Conservation (phyloP, 2,888 invertebrate genomes). For the Acanthosoma haemorrhoidale region DNA sequence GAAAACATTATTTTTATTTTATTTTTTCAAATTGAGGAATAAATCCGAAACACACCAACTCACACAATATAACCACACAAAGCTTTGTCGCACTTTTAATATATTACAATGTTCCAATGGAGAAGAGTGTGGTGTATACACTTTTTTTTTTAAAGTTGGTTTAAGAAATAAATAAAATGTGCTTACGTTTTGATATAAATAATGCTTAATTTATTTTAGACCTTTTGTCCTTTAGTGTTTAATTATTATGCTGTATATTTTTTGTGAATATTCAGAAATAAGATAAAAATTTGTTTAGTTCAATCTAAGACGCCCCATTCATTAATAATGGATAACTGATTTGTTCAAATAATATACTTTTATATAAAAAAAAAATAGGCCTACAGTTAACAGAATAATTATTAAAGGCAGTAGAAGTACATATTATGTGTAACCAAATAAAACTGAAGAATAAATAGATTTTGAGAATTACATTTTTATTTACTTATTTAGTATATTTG, state of each 20-base stretch:
- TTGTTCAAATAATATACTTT: not conserved
- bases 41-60: constrained; percentile 11
- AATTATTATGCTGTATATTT: too few relatives aligned
- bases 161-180: constrained; percentile 16
- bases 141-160: constrained; percentile 16
- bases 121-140: constrained; percentile 19
- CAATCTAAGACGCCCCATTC: not conserved
- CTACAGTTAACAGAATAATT: too few relatives aligned
- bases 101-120: constrained; percentile 9
- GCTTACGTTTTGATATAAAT: constrained; percentile 21
- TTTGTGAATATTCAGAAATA: too few relatives aligned
- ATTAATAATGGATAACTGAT: not conserved
- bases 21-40: not conserved
- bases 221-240: not conserved
- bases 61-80: constrained; percentile 21
- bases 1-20: not conserved
- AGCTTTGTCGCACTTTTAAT: constrained; percentile 24
- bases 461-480: too few relatives aligned
- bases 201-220: not conserved
- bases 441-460: too few relatives aligned
- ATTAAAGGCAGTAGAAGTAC: too few relatives aligned
- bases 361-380: too few relatives aligned
- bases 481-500: too few relatives aligned
- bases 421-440: too few relatives aligned
- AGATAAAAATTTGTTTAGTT: too few relatives aligned